These are phyloP conservation scores for Larimichthys polyactis DNA, from an alignment of 2,113 vertebrate species.

Conservation along the genomic window DNA sequence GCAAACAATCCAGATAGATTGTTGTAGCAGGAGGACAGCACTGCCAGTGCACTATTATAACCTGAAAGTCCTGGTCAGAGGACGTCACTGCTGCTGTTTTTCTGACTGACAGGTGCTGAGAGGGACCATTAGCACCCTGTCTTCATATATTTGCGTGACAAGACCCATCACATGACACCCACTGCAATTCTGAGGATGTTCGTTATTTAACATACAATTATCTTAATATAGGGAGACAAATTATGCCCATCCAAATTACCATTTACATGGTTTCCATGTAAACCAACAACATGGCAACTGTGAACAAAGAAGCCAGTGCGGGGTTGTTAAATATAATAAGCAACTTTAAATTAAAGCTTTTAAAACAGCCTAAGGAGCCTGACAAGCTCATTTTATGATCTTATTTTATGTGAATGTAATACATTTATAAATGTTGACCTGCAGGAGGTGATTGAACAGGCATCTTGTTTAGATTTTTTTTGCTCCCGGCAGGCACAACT, in stretches of 20 bases:
- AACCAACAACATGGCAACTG: constrained; percentile 56
- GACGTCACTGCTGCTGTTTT: constrained; percentile 10
- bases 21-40: constrained; percentile 19
- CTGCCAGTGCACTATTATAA: constrained; percentile 15
- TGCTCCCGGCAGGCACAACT: constrained; percentile 14
- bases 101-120: constrained; percentile 68
- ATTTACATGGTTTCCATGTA: constrained; percentile 64
- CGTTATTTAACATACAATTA: constrained; percentile 79
- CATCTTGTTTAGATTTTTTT: constrained; percentile 45
- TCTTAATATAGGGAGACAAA: constrained; percentile 72
- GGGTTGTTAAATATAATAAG: constrained; percentile 49
- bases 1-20: not conserved
- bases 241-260: constrained; percentile 65
- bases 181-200: constrained; percentile 67
- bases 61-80: constrained; percentile 14
- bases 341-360: constrained; percentile 56
- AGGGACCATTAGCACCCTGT: constrained; percentile 67
- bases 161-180: constrained; percentile 54
- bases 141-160: constrained; percentile 63
- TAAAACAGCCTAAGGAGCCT: constrained; percentile 10
- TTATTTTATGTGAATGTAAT: constrained; percentile 23
- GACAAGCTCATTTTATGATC: constrained; percentile 15
- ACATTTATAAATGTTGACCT: constrained; percentile 12
- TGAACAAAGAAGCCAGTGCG: constrained; percentile 51
- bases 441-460: not conserved